Evolutionary conservation across 2,888 invertebrate species (phyloP), one percentile per base, ranked within the genome.

Genomic region (Epirrhoe tristata): DNA sequence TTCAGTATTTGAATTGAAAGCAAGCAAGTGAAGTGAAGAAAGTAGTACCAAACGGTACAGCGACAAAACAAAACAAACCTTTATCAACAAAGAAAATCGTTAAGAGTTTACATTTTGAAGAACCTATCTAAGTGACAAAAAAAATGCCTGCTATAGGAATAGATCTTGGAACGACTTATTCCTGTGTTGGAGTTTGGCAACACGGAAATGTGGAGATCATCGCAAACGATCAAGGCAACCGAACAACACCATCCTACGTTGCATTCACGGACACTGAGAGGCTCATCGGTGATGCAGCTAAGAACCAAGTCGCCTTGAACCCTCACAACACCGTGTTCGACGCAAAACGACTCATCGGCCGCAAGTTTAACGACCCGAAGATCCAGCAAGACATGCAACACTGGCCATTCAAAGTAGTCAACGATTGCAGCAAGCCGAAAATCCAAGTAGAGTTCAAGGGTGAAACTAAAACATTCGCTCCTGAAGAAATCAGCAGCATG

Each of bases 171-270:
- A 98, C 98, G 46, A 98, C 98, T 6, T 98, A 97, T 87, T 97
- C 97, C 43, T 97, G 97, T 82, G 97, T 97, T 55, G 97, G 97
- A 77, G 97, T 97, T n/a, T 97, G 96, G 95, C 96, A 97, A 83
- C 95, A 97, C 81, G 96, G 96, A 67, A 96, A 96, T 85, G 96
- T 97, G 69, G 96, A 97, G 84, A 97, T 97, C 83, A 97, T 98
- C 82, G 97, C 98, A 66, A 98, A 98, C 84, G 97, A 97, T 84
- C 97, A 97, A 89, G 98, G 97, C 71, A 98, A 98, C 87, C 93
- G 97, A 59, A 97, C 97, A 8, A 98, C 97, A 58, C 97, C 98
- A 55, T 97, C 97, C 72, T 98, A 97, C 88, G 97, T 98, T 58
- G 97, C 97, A 5, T 98, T 98, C 86, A 97, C 97, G 31, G 97